phyloP scores from a whole-genome alignment of 2,797 vertebrate genomes.

The Adrianichthys oophorus region DNA sequence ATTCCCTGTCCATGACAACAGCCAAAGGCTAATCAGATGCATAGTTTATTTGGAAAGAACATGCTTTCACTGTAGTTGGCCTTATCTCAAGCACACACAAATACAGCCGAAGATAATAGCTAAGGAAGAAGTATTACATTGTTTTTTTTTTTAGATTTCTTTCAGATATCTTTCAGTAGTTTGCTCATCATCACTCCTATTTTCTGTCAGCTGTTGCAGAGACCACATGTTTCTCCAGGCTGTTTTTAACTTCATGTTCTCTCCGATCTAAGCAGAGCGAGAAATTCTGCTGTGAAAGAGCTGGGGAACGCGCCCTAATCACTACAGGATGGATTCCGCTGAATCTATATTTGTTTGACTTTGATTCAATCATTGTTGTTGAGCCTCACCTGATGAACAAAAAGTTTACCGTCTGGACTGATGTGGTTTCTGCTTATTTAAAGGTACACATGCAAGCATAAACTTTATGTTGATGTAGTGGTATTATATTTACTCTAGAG shows the following conservation, averaged over 20 bases:
- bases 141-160: conserved; percentile 52
- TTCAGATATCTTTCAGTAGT: conserved; percentile 42
- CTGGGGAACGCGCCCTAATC: conserved; percentile 54
- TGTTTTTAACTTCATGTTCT: conserved; percentile 15
- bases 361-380: conserved; percentile 26
- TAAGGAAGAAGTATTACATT: conserved; percentile 34
- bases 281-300: conserved; percentile 42
- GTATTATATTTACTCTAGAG: too few species aligned
- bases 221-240: conserved; percentile 55
- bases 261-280: conserved; percentile 46
- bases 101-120: conserved; percentile 47
- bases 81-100: conserved; percentile 42
- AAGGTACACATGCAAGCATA: neutral
- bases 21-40: conserved; percentile 54
- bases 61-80: conserved; percentile 23
- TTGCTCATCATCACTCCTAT: conserved; percentile 36
- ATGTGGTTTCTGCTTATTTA: conserved; percentile 1
- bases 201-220: conserved; percentile 42
- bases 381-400: conserved; percentile 26
- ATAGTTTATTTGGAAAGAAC: conserved; percentile 32
- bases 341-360: conserved; percentile 50
- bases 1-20: conserved; percentile 36
- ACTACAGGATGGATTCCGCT: conserved; percentile 45
- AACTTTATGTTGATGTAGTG: too few species aligned
- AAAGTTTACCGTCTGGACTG: neutral